Evolutionary conservation across 2,113 vertebrate species (phyloP), one percentile per base, ranked within the genome.

Genomic region (Lepus timidus): DNA sequence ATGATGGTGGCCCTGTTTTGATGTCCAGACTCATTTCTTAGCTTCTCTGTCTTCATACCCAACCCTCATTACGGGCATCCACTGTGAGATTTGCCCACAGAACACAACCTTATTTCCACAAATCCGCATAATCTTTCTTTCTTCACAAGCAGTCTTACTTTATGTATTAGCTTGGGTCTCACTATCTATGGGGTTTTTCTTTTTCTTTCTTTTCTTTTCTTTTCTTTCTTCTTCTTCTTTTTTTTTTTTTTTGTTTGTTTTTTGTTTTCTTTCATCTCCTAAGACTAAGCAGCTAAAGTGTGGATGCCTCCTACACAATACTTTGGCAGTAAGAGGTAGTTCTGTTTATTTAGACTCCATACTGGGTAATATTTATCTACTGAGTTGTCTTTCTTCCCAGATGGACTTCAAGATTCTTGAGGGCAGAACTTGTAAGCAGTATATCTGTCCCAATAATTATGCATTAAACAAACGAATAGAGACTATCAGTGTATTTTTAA

Each of bases 51-150:
- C 17, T 81, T 7, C 36, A 51, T 19, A 49, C 4, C 14, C 10
- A n/a, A 6, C 17, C 44, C 29, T 75, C 36, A 11, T 4, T 3
- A 5, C 36, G 19, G 7, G 4, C 4, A 1, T 27, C 16, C 3
- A 9, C 17, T n/a, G 0, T 13, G 4, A 3, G 1, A 36, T 31
- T 20, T 76, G 25, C n/a, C 12, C 20, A 16, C 0, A 49, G 6
- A 39, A 20, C 25, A 84, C 8, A 31, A 1, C 20, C 5, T 64
- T 62, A 84, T 33, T 55, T 44, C 10, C 9, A 16, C 16, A 22
- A 36, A 71, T 22, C 61, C 49, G 9, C 36, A 51, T 2, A 20
- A 27, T 31, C 4, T 44, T 67, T 29, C 44, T 79, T 2, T n/a
- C 49, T 19, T 79, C 7, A 20, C 9, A 83, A 73, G 33, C 17